phyloP scores from a whole-genome alignment of 1,140 invertebrate genomes.

The Diuraphis noxia region DNA sequence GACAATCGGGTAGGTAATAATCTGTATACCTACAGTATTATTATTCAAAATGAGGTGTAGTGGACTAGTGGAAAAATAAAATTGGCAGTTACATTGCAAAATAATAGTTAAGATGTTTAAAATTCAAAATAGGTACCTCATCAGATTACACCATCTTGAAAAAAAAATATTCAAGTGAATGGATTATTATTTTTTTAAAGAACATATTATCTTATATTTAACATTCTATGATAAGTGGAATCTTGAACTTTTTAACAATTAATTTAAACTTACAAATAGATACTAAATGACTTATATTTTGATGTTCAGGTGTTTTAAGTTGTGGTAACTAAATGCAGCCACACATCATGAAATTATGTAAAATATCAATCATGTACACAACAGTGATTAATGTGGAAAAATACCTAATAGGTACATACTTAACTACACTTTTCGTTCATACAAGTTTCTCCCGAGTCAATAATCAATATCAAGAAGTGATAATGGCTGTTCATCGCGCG shows the following conservation, averaged over 20 bases:
- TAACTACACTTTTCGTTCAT: background rate
- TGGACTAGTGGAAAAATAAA: background rate
- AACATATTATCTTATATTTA: background rate
- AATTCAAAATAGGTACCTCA: background rate
- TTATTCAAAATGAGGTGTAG: background rate
- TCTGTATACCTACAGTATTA: background rate
- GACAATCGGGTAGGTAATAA: background rate
- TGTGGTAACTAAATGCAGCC: background rate
- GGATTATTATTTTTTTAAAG: background rate
- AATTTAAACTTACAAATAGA: background rate
- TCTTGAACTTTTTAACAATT: background rate
- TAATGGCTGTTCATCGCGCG: background rate
- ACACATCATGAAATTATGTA: background rate
- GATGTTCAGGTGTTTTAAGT: background rate
- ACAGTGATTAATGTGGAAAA: background rate
- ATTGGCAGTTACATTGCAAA: background rate
- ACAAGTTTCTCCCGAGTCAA: background rate
- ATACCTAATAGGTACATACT: background rate
- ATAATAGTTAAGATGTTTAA: background rate
- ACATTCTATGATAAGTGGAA: background rate
- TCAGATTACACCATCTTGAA: background rate
- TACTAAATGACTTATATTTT: background rate
- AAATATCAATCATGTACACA: background rate
- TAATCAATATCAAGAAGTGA: constrained; percentile 1
- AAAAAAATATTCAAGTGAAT: background rate